These are phyloP conservation scores for Drosophila prostipennis DNA, from an alignment of 2,888 invertebrate species.

Conservation along the genomic window DNA sequence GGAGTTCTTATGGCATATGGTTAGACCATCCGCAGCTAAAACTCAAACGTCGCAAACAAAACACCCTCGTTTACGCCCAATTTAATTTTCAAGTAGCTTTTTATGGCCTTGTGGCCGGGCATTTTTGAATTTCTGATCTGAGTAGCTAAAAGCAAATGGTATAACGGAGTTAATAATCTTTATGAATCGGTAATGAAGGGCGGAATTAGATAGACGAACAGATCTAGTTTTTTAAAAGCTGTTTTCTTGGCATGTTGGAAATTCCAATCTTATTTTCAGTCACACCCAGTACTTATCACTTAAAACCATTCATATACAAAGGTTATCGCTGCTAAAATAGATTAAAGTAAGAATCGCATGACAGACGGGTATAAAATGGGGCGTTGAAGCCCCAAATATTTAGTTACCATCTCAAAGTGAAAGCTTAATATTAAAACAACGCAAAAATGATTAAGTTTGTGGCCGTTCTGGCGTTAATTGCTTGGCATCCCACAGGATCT, in stretches of 20 bases:
- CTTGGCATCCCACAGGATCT: not conserved
- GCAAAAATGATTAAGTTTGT: no score
- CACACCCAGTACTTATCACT: no score
- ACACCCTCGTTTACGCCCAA: slow-evolving; percentile 82
- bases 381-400: no score
- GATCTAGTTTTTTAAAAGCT: not conserved
- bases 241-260: not conserved
- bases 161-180: slow-evolving; percentile 31
- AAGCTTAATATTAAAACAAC: no score
- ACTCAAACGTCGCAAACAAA: slow-evolving; percentile 54
- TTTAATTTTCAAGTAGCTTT: slow-evolving; percentile 73
- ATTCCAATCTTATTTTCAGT: not conserved
- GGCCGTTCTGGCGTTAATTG: no score
- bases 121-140: slow-evolving; percentile 21
- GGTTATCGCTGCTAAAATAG: no score
- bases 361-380: no score
- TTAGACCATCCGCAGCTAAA: slow-evolving; percentile 38
- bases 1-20: slow-evolving; percentile 62
- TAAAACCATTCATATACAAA: no score
- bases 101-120: slow-evolving; percentile 44
- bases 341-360: no score
- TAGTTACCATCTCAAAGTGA: no score
- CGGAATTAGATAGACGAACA: no score
- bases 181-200: slow-evolving; percentile 18
- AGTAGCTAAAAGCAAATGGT: slow-evolving; percentile 24